Evolutionary conservation across 2,888 invertebrate genomes (phyloP).

Genomic region (Tiphia femorata): DNA sequence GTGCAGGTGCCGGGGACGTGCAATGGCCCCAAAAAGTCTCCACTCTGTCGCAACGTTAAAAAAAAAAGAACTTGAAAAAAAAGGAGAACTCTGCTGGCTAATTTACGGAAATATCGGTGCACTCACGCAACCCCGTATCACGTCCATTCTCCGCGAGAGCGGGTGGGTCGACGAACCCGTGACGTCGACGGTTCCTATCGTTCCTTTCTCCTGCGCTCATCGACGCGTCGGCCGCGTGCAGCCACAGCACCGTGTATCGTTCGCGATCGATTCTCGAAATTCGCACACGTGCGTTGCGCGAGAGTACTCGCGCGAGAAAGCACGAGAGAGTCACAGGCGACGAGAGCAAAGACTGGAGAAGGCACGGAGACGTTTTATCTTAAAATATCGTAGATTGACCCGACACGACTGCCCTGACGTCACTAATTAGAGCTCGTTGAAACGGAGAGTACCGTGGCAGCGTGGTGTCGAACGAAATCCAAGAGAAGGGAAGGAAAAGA

Average conservation of each 20-base stretch:
- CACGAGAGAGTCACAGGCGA: constrained; percentile 1
- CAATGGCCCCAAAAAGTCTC: too few species aligned
- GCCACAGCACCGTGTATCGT: too few species aligned
- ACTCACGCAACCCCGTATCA: constrained; percentile 63
- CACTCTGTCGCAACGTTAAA: too few species aligned
- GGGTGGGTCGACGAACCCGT: not conserved
- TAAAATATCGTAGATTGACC: constrained; percentile 66
- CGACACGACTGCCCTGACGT: constrained; percentile 66
- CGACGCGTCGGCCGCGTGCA: too few species aligned
- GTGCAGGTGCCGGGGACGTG: too few species aligned
- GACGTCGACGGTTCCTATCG: too few species aligned
- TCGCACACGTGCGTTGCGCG: not conserved
- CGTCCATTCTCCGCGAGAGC: constrained; percentile 48
- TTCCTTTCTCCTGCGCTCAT: too few species aligned
- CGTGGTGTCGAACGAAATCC: constrained; percentile 31
- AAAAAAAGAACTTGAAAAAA: not conserved
- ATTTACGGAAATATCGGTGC: constrained; percentile 11
- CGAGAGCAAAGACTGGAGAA: constrained; percentile 43
- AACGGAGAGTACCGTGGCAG: constrained; percentile 29
- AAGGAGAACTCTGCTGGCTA: too few species aligned
- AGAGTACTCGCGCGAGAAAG: constrained; percentile 11
- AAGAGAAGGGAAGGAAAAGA: constrained; percentile 8
- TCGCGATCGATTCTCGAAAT: too few species aligned
- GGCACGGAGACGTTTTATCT: constrained; percentile 59
- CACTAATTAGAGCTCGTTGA: constrained; percentile 66